Base-by-base conservation (phyloP, 37 sponge, comb jelly and placozoan genomes). In the Hormiphora californensis region DNA sequence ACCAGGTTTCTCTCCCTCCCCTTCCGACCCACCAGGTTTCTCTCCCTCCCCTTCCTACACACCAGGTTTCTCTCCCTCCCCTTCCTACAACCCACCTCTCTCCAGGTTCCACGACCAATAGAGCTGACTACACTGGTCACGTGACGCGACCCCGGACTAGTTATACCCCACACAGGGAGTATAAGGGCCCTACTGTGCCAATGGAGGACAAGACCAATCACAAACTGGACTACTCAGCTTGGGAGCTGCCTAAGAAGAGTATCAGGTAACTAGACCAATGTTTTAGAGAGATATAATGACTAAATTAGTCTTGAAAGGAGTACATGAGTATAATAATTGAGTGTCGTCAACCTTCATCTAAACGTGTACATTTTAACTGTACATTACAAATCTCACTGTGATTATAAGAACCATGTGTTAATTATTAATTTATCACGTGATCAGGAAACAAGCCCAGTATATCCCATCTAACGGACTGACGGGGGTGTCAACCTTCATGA, bases 231-330 rank as follows among this genome's bases (percentile, higher is more conserved):
- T 73, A 73, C 43, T 23, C 81, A 43, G 36, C 32, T n/a, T 73
- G 81, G 81, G 81, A 73, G 2, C 81, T 73, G 3, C 81, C 81
- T 30, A 73, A 73, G 81, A 73, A 33, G 43, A 73, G 28, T 73
- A 46, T n/a, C 46, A 39, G 81, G 81, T 73, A 21, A 32, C 46
- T 12, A 46, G 12, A 46, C 8, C 8, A 12, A 46, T 46, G 8
- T 46, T 46, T 46, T n/a, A n/a, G n/a, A n/a, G n/a, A n/a, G n/a
- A n/a, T n/a, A n/a, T n/a, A n/a, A n/a, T n/a, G n/a, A n/a, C n/a
- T n/a, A n/a, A n/a, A n/a, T n/a, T n/a, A n/a, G n/a, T n/a, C n/a
- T n/a, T n/a, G n/a, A n/a, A n/a, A n/a, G n/a, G n/a, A n/a, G n/a
- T n/a, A n/a, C n/a, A n/a, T n/a, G n/a, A n/a, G n/a, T n/a, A n/a